Evolutionary conservation across 2,113 vertebrate genomes (phyloP).

Genomic region (Mixornis gularis): DNA sequence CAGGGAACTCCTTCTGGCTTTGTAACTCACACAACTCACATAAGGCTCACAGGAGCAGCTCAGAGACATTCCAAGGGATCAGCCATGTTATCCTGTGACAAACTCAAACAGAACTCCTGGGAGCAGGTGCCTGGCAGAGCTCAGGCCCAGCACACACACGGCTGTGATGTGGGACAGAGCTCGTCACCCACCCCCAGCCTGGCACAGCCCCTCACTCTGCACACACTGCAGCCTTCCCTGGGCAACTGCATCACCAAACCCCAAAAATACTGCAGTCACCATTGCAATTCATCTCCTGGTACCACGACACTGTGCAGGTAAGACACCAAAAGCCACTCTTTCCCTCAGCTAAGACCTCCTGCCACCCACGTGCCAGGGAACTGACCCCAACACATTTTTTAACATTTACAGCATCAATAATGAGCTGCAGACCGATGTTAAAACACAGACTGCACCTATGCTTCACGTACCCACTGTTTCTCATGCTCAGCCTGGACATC

Average conservation of each 20-base stretch:
- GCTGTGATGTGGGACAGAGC: background rate
- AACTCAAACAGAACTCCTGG: background rate
- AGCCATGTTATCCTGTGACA: background rate
- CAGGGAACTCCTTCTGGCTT: background rate
- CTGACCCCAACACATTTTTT: background rate
- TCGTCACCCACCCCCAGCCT: background rate
- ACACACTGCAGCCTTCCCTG: no score
- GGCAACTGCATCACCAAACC: background rate
- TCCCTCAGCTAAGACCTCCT: background rate
- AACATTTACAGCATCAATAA: background rate
- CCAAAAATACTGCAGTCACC: background rate
- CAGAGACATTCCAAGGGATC: background rate
- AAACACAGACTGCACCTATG: background rate
- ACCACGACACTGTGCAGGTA: background rate
- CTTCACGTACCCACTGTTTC: rapidly evolving
- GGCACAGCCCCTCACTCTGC: background rate
- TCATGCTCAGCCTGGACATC: background rate
- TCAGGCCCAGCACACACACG: rapidly evolving
- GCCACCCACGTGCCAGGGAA: background rate
- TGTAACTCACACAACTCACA: rapidly evolving
- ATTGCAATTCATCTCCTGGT: background rate
- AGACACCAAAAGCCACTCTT: background rate
- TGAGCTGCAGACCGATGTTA: background rate
- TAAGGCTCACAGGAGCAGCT: background rate
- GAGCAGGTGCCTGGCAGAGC: rapidly evolving